phyloP scores from a whole-genome alignment of 2,888 invertebrate species.

The Idaea straminata region DNA sequence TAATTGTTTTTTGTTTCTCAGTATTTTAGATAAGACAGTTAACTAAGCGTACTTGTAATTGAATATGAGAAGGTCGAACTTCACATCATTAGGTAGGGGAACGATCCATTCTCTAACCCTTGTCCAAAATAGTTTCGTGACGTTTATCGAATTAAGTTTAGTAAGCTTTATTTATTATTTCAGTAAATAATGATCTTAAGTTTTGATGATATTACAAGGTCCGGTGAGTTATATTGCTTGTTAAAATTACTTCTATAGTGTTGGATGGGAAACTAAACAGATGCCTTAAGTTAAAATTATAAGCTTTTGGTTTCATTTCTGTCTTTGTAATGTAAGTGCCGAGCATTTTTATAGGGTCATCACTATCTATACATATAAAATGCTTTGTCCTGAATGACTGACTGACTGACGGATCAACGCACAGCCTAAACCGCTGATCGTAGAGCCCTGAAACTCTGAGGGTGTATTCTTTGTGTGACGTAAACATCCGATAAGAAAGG shows the following conservation, averaged over 20 bases:
- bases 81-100: background rate
- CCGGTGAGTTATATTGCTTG: background rate
- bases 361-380: too few species aligned
- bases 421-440: too few species aligned
- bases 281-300: background rate
- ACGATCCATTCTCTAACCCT: background rate
- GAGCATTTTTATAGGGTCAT: too few species aligned
- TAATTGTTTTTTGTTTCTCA: background rate
- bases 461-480: too few species aligned
- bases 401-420: too few species aligned
- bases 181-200: background rate
- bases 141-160: conserved; percentile 1
- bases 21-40: background rate
- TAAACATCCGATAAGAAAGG: too few species aligned
- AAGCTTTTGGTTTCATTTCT: background rate
- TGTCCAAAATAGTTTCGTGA: background rate
- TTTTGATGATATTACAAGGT: background rate
- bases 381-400: too few species aligned
- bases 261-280: background rate
- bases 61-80: conserved; percentile 1
- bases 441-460: too few species aligned
- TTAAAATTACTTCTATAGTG: background rate
- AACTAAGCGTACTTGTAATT: background rate
- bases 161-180: conserved; percentile 1
- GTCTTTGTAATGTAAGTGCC: too few species aligned